These are phyloP conservation scores for Piprites chloris DNA, from an alignment of 2,113 vertebrate species.

Conservation along the genomic window DNA sequence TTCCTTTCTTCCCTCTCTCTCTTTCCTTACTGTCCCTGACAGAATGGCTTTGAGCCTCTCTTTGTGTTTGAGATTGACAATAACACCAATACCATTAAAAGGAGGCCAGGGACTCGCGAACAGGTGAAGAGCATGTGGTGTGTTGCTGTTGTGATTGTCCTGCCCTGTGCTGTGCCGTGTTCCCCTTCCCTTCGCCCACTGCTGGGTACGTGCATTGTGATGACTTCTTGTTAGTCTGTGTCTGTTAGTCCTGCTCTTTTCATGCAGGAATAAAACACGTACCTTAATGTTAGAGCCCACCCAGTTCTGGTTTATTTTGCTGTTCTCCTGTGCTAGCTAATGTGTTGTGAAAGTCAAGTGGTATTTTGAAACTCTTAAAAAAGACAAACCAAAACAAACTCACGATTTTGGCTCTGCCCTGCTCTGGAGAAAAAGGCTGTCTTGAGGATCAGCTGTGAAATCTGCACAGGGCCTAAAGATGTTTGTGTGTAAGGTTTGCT, in stretches of 20 bases:
- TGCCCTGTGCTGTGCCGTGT: neutral
- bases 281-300: neutral
- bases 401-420: neutral
- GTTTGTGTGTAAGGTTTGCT: neutral
- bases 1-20: conserved; percentile 43
- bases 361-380: neutral
- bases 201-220: neutral
- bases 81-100: conserved; percentile 82
- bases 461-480: neutral
- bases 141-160: conserved; percentile 36
- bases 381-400: rapidly evolving
- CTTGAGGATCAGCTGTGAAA: neutral
- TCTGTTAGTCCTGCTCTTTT: neutral
- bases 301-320: neutral
- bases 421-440: neutral
- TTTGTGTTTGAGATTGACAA: conserved; percentile 81
- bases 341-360: neutral
- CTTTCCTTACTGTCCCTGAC: conserved; percentile 37
- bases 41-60: conserved; percentile 77
- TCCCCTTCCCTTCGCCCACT: neutral
- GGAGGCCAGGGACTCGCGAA: conserved; percentile 73
- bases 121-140: conserved; percentile 70
- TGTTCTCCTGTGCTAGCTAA: neutral
- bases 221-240: neutral
- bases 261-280: neutral